These are phyloP conservation scores for Epistrophe eligans DNA, from an alignment of 2,888 invertebrate genomes.

Conservation along the genomic window DNA sequence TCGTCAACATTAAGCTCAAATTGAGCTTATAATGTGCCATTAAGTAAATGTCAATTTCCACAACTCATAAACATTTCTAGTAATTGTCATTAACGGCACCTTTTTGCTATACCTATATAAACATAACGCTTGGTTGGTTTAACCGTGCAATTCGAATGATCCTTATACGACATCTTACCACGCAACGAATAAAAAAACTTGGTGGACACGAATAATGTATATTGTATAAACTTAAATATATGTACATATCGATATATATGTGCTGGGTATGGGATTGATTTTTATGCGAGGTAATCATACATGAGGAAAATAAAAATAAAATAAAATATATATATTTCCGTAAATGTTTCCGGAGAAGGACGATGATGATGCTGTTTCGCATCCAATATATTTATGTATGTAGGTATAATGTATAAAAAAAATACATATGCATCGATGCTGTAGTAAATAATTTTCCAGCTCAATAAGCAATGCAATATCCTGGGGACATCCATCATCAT, in stretches of 20 bases:
- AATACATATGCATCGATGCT: slow-evolving; percentile 26
- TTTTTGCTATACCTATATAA: slow-evolving; percentile 12
- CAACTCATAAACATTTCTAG: slow-evolving; percentile 44
- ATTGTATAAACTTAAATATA: neutral
- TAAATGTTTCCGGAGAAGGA: slow-evolving; percentile 26
- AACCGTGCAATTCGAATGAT: slow-evolving; percentile 8
- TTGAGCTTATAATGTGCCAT: slow-evolving; percentile 46
- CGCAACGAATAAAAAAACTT: neutral
- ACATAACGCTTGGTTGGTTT: neutral
- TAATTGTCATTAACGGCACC: slow-evolving; percentile 41
- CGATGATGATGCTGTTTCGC: neutral
- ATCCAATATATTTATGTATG: neutral
- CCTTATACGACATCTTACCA: slow-evolving; percentile 5
- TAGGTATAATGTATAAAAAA: too few species aligned
- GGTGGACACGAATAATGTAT: neutral
- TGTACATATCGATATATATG: neutral
- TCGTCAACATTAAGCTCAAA: slow-evolving; percentile 46
- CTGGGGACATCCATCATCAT: slow-evolving; percentile 44
- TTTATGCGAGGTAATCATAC: slow-evolving; percentile 52
- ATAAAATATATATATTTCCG: slow-evolving; percentile 12
- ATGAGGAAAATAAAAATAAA: slow-evolving; percentile 18
- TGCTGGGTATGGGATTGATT: slow-evolving; percentile 21
- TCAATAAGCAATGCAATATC: slow-evolving; percentile 69
- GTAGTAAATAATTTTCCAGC: slow-evolving; percentile 65
- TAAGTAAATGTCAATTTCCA: slow-evolving; percentile 51